Conservation (phyloP, 2,888 invertebrate species). For the Fragum fragum region DNA sequence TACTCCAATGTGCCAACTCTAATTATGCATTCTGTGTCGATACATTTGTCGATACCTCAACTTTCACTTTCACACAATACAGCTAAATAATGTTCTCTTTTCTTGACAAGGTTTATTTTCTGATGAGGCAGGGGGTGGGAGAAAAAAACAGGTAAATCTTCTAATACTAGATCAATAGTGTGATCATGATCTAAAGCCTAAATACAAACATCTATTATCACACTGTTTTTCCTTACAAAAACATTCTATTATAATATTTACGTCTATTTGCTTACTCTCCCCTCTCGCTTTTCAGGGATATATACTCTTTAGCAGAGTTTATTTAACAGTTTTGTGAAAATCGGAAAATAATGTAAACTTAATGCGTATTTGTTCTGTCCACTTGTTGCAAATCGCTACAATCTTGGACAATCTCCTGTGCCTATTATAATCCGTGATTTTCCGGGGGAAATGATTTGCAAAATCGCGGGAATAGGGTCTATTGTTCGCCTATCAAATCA, state of each 20-base stretch:
- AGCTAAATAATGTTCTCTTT: no score
- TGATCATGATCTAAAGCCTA: slow-evolving; percentile 50
- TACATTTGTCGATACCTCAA: no score
- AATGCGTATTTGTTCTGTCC: slow-evolving; percentile 47
- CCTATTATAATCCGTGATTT: slow-evolving; percentile 44
- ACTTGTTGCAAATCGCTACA: slow-evolving; percentile 36
- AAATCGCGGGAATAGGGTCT: slow-evolving; percentile 11
- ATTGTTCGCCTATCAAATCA: slow-evolving; percentile 19
- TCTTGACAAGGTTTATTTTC: not conserved
- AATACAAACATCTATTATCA: slow-evolving; percentile 44
- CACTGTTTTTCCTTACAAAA: slow-evolving; percentile 18
- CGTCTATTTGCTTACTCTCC: slow-evolving; percentile 38
- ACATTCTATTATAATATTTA: slow-evolving; percentile 39
- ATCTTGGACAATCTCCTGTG: slow-evolving; percentile 43
- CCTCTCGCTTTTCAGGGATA: slow-evolving; percentile 47
- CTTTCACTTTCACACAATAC: no score
- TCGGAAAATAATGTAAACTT: slow-evolving; percentile 61
- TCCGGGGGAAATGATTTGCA: slow-evolving; percentile 38
- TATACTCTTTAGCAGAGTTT: slow-evolving; percentile 51
- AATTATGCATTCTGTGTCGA: no score
- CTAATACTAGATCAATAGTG: slow-evolving; percentile 23
- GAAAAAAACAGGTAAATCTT: slow-evolving; percentile 22
- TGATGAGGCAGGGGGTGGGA: not conserved
- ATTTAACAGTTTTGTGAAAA: slow-evolving; percentile 55
- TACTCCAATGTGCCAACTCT: no score